Evolutionary conservation across 2,797 vertebrate species (phyloP).

Genomic region (Phrynocephalus vlangalii): DNA sequence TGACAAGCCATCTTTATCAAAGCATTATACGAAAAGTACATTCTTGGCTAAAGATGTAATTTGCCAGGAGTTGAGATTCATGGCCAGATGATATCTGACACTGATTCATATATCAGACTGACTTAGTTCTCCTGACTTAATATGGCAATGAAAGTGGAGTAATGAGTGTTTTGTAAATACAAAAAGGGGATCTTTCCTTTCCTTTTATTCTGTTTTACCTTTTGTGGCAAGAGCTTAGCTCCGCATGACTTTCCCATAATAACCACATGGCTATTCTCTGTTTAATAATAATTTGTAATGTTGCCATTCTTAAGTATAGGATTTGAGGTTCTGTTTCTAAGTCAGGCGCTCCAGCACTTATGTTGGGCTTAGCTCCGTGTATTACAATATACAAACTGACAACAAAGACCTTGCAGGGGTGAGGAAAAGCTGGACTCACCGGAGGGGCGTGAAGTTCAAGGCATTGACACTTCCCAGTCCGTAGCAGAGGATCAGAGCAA

Average conservation of each 20-base stretch:
- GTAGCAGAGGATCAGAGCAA: constrained; percentile 77
- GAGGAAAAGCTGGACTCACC: constrained; percentile 67
- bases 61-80: too few relatives aligned
- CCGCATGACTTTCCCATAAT: not conserved
- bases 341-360: not conserved
- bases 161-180: not conserved
- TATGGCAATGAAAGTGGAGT: not conserved
- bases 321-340: not conserved
- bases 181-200: not conserved
- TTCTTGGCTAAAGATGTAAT: too few relatives aligned
- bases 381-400: not conserved
- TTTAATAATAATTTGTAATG: not conserved
- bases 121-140: not conserved
- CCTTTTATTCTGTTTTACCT: not conserved
- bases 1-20: too few relatives aligned
- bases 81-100: too few relatives aligned
- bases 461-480: constrained; percentile 76
- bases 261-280: not conserved
- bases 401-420: not conserved
- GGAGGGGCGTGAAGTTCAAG: constrained; percentile 77
- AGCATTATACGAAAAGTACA: too few relatives aligned
- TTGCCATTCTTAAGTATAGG: not conserved
- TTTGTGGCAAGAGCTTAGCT: not conserved
- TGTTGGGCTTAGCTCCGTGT: not conserved
- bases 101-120: too few relatives aligned